phyloP scores from a whole-genome alignment of 2,888 invertebrate species.

The Pachymerium ferrugineum region DNA sequence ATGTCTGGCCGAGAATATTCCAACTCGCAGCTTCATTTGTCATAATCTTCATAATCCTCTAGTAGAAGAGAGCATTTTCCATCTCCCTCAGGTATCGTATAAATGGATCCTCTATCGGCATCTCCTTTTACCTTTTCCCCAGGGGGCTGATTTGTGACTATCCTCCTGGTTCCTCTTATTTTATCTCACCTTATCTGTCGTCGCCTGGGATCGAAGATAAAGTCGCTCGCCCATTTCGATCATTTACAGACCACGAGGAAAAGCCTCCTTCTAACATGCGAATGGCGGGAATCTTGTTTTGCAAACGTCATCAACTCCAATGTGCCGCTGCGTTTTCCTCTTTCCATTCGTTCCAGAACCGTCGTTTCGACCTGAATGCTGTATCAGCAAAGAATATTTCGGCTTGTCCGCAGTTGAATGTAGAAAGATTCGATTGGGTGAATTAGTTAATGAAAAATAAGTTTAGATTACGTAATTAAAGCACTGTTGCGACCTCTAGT shows the following conservation, averaged over 20 bases:
- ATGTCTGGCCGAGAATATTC: too few species aligned
- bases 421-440: too few species aligned
- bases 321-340: background rate
- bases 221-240: background rate
- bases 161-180: slow-evolving; percentile 13
- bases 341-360: background rate
- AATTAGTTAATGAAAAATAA: too few species aligned
- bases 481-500: too few species aligned
- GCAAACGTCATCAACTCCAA: background rate
- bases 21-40: background rate
- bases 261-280: background rate
- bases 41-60: background rate
- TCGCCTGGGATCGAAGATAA: slow-evolving; percentile 9
- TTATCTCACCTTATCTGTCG: slow-evolving; percentile 8
- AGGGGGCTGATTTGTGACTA: slow-evolving; percentile 7
- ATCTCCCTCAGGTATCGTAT: background rate
- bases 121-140: background rate
- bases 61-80: background rate
- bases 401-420: too few species aligned
- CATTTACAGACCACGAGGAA: background rate
- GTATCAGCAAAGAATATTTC: slow-evolving; percentile 5
- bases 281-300: slow-evolving; percentile 9
- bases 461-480: too few species aligned
- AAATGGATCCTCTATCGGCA: background rate
- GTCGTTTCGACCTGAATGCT: background rate